Evolutionary conservation across 2,888 invertebrate species (phyloP).

Genomic region (Oscheius sp.): DNA sequence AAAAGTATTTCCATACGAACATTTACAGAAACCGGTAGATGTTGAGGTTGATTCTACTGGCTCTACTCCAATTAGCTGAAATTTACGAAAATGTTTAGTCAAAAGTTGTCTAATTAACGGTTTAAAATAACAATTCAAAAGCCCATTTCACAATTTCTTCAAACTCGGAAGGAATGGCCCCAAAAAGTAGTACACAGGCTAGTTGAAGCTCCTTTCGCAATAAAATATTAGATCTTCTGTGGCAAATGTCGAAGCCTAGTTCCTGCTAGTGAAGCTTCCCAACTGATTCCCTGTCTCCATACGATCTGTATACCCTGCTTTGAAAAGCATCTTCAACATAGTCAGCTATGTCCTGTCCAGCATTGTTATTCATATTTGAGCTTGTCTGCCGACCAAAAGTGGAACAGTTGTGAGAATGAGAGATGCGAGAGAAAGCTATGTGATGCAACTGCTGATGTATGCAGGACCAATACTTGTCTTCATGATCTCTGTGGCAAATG

Average conservation of each 20-base stretch:
- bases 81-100: not conserved
- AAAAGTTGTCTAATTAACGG: not conserved
- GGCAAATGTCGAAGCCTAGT: not conserved
- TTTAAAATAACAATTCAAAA: not conserved
- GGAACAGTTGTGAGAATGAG: constrained; percentile 42
- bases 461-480: constrained; percentile 44
- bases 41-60: not conserved
- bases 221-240: not conserved
- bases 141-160: no score
- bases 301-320: constrained; percentile 53
- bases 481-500: constrained; percentile 53
- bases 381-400: constrained; percentile 36
- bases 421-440: constrained; percentile 31
- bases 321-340: constrained; percentile 29
- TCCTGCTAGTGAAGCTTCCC: constrained; percentile 1
- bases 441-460: constrained; percentile 39
- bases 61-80: not conserved
- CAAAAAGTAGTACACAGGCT: no score
- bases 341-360: constrained; percentile 40
- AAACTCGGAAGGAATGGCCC: no score
- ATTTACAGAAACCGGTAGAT: not conserved
- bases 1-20: not conserved
- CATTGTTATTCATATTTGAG: constrained; percentile 49
- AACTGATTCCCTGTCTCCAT: constrained; percentile 57
- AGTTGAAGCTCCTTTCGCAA: not conserved